Evolutionary conservation across 1,140 invertebrate species (phyloP).

Genomic region (Euwallacea fornicatus): DNA sequence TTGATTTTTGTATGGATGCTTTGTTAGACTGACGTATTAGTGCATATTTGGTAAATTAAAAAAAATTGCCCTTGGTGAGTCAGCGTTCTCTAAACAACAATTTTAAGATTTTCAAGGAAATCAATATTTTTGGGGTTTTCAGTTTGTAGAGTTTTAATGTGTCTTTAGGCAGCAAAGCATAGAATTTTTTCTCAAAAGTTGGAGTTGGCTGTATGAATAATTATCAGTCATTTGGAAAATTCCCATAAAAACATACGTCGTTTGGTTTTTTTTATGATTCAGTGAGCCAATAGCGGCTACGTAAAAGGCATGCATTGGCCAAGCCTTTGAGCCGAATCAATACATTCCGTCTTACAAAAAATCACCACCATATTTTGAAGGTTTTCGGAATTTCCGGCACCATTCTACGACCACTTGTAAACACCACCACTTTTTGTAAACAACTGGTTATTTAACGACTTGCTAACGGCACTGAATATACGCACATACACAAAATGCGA

Average conservation of each 20-base stretch:
- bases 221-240: conserved; percentile 54
- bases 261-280: conserved; percentile 54
- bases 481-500: conserved; percentile 38
- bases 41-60: conserved; percentile 10
- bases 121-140: conserved; percentile 48
- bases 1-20: not conserved
- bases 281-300: conserved; percentile 54
- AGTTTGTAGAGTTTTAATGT: conserved; percentile 40
- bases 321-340: conserved; percentile 54
- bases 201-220: conserved; percentile 49
- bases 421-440: conserved; percentile 41
- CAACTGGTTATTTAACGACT: conserved; percentile 46
- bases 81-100: conserved; percentile 25
- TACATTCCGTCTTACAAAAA: conserved; percentile 53
- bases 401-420: conserved; percentile 39
- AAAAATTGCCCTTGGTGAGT: conserved; percentile 11
- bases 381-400: conserved; percentile 40
- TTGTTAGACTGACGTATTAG: conserved; percentile 33
- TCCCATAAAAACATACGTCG: conserved; percentile 52
- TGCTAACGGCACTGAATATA: conserved; percentile 49
- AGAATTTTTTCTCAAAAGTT: conserved; percentile 49
- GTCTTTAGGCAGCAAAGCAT: conserved; percentile 5
- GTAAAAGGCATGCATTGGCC: conserved; percentile 53
- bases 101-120: conserved; percentile 42
- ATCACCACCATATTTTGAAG: conserved; percentile 43